Evolutionary conservation across 2,797 vertebrate species (phyloP).

Genomic region (Paratrypauchen microcephalus): DNA sequence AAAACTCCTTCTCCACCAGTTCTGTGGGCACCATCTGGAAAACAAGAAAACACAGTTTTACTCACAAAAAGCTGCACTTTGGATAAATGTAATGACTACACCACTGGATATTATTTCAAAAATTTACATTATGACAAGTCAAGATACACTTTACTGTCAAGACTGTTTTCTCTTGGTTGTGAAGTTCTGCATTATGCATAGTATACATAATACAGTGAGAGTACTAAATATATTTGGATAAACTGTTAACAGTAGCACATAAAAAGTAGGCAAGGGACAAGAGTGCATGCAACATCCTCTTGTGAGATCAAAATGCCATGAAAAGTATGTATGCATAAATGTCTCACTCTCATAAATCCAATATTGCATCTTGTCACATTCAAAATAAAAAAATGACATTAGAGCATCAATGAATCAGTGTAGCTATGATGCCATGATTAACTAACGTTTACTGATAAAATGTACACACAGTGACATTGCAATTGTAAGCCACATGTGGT

Average conservation of each 20-base stretch:
- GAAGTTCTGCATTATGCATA: too few species aligned
- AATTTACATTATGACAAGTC: neutral
- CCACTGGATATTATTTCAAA: neutral
- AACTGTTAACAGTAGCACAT: neutral
- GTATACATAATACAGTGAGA: too few species aligned
- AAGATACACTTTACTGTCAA: neutral
- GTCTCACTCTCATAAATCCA: too few species aligned
- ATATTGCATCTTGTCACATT: too few species aligned
- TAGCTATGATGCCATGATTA: too few species aligned
- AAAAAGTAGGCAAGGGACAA: neutral
- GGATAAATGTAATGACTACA: neutral
- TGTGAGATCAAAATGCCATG: neutral
- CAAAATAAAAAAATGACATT: too few species aligned
- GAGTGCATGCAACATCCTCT: neutral
- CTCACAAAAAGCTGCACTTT: neutral
- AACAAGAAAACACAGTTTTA: neutral
- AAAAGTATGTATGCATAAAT: neutral
- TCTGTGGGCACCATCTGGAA: slow-evolving; percentile 97
- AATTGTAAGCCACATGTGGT: too few species aligned
- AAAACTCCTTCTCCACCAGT: slow-evolving; percentile 98
- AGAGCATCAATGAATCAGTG: too few species aligned
- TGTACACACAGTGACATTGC: too few species aligned
- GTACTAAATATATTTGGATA: too few species aligned
- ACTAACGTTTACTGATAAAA: too few species aligned
- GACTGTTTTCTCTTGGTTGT: neutral